phyloP scores from a whole-genome alignment of 2,113 vertebrate species.

The Gyps fulvus region DNA sequence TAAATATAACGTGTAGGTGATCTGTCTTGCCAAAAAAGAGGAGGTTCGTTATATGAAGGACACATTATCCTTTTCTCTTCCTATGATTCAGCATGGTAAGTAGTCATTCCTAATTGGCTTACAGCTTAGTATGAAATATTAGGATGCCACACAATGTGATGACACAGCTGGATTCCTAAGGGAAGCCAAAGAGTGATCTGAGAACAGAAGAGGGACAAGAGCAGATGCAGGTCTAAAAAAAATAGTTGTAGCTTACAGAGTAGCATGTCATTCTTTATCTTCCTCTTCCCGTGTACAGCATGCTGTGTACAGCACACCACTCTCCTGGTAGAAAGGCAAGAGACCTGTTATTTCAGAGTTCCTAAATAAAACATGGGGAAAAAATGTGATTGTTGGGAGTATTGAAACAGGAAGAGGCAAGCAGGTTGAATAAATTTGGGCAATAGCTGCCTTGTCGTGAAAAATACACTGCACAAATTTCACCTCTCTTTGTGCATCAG shows the following conservation, averaged over 20 bases:
- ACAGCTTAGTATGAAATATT: constrained; percentile 93
- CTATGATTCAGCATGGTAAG: constrained; percentile 90
- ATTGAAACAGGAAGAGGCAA: constrained; percentile 20
- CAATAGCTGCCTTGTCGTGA: constrained; percentile 24
- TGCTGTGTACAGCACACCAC: neutral
- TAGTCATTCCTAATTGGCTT: constrained; percentile 97
- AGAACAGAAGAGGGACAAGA: constrained; percentile 72
- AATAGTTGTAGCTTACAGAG: constrained; percentile 57
- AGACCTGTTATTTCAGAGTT: constrained; percentile 24
- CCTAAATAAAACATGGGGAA: neutral
- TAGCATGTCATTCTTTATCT: constrained; percentile 54
- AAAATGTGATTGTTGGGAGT: neutral
- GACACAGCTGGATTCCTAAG: constrained; percentile 92
- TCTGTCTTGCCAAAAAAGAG: constrained; percentile 73
- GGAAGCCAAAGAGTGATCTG: constrained; percentile 85
- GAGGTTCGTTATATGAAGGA: constrained; percentile 93
- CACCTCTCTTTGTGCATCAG: neutral
- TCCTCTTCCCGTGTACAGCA: neutral
- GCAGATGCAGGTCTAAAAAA: constrained; percentile 61
- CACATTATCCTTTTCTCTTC: constrained; percentile 85
- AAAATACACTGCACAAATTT: neutral
- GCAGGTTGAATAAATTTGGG: constrained; percentile 22
- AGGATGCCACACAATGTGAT: constrained; percentile 84
- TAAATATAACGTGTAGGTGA: constrained; percentile 58
- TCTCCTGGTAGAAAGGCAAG: neutral